These are phyloP conservation scores for Ennomos quercinarius DNA, from an alignment of 2,888 invertebrate genomes.

Conservation along the genomic window DNA sequence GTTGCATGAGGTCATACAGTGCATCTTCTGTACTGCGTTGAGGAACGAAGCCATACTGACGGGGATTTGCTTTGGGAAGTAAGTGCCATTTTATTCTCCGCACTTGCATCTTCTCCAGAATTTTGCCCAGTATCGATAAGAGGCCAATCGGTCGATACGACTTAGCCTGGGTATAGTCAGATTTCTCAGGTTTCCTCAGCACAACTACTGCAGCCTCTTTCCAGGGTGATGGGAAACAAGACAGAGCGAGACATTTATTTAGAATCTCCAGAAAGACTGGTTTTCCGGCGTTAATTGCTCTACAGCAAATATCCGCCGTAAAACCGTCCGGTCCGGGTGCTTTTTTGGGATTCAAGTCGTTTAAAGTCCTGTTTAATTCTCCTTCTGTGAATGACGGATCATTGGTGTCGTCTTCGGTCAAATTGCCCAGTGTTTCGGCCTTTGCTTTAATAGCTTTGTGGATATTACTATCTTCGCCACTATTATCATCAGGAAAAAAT, in stretches of 20 bases:
- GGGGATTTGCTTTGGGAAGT: too few relatives aligned
- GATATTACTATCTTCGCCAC: neutral
- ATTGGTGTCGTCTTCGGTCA: neutral
- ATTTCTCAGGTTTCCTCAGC: neutral
- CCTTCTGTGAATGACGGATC: constrained; percentile 33
- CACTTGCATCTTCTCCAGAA: too few relatives aligned
- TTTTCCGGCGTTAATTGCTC: too few relatives aligned
- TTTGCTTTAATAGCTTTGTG: constrained; percentile 1
- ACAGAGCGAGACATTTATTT: constrained; percentile 1
- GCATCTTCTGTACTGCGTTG: too few relatives aligned
- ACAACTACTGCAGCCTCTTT: neutral
- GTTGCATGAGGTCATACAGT: too few relatives aligned
- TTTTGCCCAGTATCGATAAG: too few relatives aligned
- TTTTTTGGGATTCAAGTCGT: constrained; percentile 29
- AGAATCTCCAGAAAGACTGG: too few relatives aligned
- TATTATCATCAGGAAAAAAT: constrained; percentile 7
- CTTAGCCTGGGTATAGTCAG: too few relatives aligned
- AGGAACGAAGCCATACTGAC: too few relatives aligned
- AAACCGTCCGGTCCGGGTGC: constrained; percentile 41
- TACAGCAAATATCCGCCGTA: constrained; percentile 39
- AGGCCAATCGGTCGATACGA: too few relatives aligned
- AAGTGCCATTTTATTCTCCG: too few relatives aligned
- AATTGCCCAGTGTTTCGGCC: neutral
- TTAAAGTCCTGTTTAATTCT: too few relatives aligned
- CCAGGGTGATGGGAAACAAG: constrained; percentile 2